Evolutionary conservation across 2,797 vertebrate genomes (phyloP), one percentile per base, ranked within the genome.

Genomic region (Sebastolobus altivelis): DNA sequence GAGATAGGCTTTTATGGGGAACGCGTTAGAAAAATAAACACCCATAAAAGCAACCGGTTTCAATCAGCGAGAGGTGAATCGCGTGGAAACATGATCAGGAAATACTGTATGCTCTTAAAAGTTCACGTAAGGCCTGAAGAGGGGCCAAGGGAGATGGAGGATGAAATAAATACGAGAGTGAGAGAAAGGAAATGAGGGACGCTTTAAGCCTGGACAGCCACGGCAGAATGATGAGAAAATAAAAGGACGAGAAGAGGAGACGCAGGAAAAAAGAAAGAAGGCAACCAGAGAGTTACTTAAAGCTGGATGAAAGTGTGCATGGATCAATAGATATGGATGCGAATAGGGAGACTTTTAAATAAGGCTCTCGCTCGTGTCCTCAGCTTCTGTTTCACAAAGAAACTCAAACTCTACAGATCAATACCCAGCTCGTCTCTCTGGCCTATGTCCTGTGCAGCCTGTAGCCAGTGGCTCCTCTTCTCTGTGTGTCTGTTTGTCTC

Each of bases 381-480:
- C 86, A 87, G 92, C 93, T 95, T 90, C 82, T 80, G 84, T 95
- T 94, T 92, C 92, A 90, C 88, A 92, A 89, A 94, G 94, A 93
- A 94, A 94, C 89, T 89, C 79, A 90, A 94, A 94, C 92, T 91
- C 82, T 29, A 10, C 74, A 73, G 85, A 94, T 94, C 93, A 80
- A 95, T 95, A 90, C 38, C 0, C 31, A 14, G 83, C 92, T 81
- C 66, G 65, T 84, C 76, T 85, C 89, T 81, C 33, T 75, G 84
- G 82, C 83, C 86, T 13, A 69, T 71, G 84, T 66, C 83, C 89
- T 74, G 85, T 37, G 40, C 86, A 70, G 87, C 81, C 83, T 75
- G 61, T 22, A 79, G 91, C 83, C 82, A 70, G 22, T 46, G 82
- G 87, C 90, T 92, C 85, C 88, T 85, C 73, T 59, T n/a, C 81